These are phyloP conservation scores for Pasiphila rectangulata DNA, from an alignment of 2,888 invertebrate species.

Conservation along the genomic window DNA sequence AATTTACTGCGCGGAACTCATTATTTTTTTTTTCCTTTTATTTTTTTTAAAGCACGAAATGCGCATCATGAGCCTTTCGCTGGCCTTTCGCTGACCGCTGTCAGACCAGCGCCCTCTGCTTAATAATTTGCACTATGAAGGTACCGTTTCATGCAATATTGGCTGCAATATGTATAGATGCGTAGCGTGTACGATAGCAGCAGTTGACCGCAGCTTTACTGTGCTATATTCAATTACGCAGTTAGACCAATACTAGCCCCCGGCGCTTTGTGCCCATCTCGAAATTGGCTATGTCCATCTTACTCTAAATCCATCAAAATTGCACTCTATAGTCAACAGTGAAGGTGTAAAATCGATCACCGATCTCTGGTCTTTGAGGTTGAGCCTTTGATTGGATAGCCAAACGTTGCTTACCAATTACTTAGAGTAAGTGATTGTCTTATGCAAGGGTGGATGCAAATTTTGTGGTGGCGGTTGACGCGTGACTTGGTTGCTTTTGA, in stretches of 20 bases:
- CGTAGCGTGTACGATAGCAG: background rate
- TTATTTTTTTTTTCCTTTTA: no score
- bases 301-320: slow-evolving; percentile 10
- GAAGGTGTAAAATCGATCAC: slow-evolving; percentile 36
- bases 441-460: slow-evolving; percentile 47
- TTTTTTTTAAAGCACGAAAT: no score
- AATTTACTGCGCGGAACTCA: no score
- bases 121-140: no score
- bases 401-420: slow-evolving; percentile 71
- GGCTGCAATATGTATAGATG: no score
- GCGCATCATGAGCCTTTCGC: no score
- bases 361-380: slow-evolving; percentile 42
- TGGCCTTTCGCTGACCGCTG: no score
- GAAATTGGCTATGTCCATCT: slow-evolving; percentile 56
- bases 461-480: slow-evolving; percentile 31
- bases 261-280: slow-evolving; percentile 58
- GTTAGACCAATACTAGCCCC: slow-evolving; percentile 61
- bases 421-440: slow-evolving; percentile 75
- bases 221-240: slow-evolving; percentile 69
- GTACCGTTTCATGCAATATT: no score
- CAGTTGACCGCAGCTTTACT: background rate
- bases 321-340: slow-evolving; percentile 17
- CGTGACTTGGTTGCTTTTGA: slow-evolving; percentile 19
- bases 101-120: no score
- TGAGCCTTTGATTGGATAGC: slow-evolving; percentile 68